Percentiles rank a stretch among this genome's conserved stretches.
Evolutionary conservation across 2,113 vertebrate species (phyloP).

Genomic region (Mustelus asterias): DNA sequence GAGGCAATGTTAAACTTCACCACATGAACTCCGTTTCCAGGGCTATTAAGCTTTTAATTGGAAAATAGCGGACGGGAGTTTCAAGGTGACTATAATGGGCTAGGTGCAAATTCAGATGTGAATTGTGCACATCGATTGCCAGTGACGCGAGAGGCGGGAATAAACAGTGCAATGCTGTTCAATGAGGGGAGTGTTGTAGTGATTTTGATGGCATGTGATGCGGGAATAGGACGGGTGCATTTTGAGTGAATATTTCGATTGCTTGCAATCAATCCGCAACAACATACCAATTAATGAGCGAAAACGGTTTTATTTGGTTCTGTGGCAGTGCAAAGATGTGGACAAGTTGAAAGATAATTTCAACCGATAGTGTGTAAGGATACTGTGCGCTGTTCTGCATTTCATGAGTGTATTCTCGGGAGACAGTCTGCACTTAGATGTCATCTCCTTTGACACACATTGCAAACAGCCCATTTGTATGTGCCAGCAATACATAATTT

Average conservation of each 20-base stretch:
- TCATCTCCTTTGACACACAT: not conserved
- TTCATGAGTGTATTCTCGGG: not conserved
- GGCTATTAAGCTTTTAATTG: slow-evolving; percentile 99
- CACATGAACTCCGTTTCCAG: slow-evolving; percentile 91
- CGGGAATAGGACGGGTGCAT: not conserved
- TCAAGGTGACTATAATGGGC: slow-evolving; percentile 86
- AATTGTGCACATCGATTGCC: not conserved
- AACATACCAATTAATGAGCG: not conserved
- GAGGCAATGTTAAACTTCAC: slow-evolving; percentile 79
- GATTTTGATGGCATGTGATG: not conserved
- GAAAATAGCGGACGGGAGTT: slow-evolving; percentile 87
- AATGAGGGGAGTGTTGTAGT: not conserved
- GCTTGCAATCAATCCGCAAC: not conserved
- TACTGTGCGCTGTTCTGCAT: not conserved
- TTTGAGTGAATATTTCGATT: not conserved
- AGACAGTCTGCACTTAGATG: not conserved
- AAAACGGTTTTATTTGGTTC: not conserved
- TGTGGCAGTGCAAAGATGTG: not conserved
- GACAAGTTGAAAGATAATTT: not conserved
- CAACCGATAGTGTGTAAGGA: not conserved
- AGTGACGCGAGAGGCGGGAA: slow-evolving; percentile 23
- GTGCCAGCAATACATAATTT: not conserved
- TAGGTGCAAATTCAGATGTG: slow-evolving; percentile 55
- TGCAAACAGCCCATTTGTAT: not conserved
- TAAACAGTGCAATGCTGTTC: not conserved